Base-by-base conservation (phyloP, 2,113 vertebrate genomes). In the Vulpes lagopus region DNA sequence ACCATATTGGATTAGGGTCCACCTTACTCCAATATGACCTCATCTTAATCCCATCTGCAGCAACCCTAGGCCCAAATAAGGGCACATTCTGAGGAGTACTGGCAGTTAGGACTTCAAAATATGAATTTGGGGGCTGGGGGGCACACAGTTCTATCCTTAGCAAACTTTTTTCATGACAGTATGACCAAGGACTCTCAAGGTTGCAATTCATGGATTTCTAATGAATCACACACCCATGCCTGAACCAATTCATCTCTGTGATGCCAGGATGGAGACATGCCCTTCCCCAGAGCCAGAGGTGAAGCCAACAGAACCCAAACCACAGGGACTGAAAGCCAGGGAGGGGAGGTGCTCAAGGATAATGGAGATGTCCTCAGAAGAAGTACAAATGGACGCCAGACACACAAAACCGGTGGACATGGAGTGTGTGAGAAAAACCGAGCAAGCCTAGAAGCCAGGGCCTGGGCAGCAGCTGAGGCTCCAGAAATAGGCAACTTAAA, bases 371-470 rank as follows among this genome's bases (percentile, higher is more conserved):
- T 8, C 22, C 5, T 57, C 25, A 9, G 43, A 38, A 62, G 62
- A 30, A 22, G 86, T 23, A 3, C 4, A 23, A 30, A n/a, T 1
- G 69, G 15, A n/a, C 8, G 2, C 25, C 0, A 11, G 14, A 19
- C 0, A 1, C 4, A 0, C 20, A n/a, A 38, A 59, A 35, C 43
- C 32, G 1, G 32, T 8, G 71, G 87, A 30, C 20, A 9, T 25
- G 55, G 5, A 15, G 55, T 2, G 0, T 25, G 3, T 32, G 4
- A 51, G 25, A 43, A 32, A 38, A 78, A 19, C 32, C 0, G 19
- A 81, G 25, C 64, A 80, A 30, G 22, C 3, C 60, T 43, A 8
- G n/a, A 55, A 19, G n/a, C 49, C 6, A 19, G 69, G 25, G 32
- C 64, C 16, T 0, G 23, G 64, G 51, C 38, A 17, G 16, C 6